Evolutionary conservation across 2,797 vertebrate genomes (phyloP).

Genomic region (Helicolenus hilgendorfi): DNA sequence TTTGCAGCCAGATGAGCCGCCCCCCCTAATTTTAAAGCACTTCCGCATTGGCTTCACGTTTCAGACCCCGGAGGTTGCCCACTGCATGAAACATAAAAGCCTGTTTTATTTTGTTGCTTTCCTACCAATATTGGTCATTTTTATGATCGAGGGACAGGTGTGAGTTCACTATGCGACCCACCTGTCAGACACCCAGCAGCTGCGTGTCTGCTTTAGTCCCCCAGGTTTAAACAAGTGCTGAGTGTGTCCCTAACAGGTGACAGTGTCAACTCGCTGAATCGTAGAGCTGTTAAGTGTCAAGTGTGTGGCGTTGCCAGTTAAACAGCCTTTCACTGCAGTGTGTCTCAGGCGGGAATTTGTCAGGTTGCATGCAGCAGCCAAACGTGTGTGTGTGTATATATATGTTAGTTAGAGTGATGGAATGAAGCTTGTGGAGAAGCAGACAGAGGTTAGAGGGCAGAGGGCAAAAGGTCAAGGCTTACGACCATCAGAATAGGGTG

Average conservation of each 20-base stretch:
- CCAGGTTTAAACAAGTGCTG: constrained; percentile 49
- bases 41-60: background rate
- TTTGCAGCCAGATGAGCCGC: background rate
- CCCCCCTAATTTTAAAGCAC: background rate
- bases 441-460: constrained; percentile 43
- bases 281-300: constrained; percentile 54
- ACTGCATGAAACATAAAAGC: background rate
- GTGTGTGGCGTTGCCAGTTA: constrained; percentile 41
- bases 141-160: constrained; percentile 59
- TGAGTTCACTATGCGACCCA: constrained; percentile 41
- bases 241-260: constrained; percentile 78
- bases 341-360: constrained; percentile 43
- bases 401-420: constrained; percentile 21
- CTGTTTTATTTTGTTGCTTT: constrained; percentile 18
- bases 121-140: constrained; percentile 17
- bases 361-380: constrained; percentile 21
- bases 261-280: constrained; percentile 57
- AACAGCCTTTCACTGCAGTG: constrained; percentile 58
- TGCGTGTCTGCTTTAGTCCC: constrained; percentile 65
- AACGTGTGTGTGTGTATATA: constrained; percentile 18
- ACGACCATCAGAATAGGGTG: constrained; percentile 31
- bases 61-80: background rate
- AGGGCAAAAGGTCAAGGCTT: constrained; percentile 56
- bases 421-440: constrained; percentile 36
- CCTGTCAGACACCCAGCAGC: constrained; percentile 72